Conservation (phyloP, 2,888 invertebrate species). For the Latrodectus elegans region DNA sequence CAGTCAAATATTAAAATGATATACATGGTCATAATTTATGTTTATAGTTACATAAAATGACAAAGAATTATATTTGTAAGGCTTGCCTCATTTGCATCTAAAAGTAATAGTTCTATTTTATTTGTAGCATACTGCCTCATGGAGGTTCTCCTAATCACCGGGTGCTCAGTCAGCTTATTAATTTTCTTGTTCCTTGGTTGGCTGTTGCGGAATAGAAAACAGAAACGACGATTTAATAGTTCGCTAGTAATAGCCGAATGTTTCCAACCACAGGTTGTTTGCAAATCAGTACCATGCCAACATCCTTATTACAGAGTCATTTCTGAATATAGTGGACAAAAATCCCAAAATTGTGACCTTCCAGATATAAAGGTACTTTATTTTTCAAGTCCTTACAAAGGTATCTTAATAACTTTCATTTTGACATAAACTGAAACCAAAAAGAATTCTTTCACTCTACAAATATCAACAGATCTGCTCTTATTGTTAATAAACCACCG, state of each 20-base stretch:
- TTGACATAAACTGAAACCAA: no score
- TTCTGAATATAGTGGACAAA: slow-evolving; percentile 35
- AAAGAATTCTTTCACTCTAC: no score
- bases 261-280: slow-evolving; percentile 52
- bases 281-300: slow-evolving; percentile 58
- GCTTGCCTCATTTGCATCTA: no score
- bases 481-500: no score
- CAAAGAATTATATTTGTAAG: no score
- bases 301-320: slow-evolving; percentile 65
- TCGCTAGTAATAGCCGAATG: slow-evolving; percentile 53
- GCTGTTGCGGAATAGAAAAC: slow-evolving; percentile 17
- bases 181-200: slow-evolving; percentile 40
- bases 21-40: no score
- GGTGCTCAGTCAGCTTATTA: slow-evolving; percentile 23
- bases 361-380: not conserved
- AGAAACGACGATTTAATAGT: slow-evolving; percentile 8
- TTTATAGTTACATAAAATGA: no score
- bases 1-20: no score
- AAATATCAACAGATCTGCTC: no score
- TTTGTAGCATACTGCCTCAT: slow-evolving; percentile 21
- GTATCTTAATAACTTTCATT: no score
- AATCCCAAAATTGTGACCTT: not conserved
- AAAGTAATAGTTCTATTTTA: not conserved
- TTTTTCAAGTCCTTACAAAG: not conserved
- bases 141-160: slow-evolving; percentile 36